These are phyloP conservation scores for Thereva unica DNA, from an alignment of 2,888 invertebrate species.

Conservation along the genomic window DNA sequence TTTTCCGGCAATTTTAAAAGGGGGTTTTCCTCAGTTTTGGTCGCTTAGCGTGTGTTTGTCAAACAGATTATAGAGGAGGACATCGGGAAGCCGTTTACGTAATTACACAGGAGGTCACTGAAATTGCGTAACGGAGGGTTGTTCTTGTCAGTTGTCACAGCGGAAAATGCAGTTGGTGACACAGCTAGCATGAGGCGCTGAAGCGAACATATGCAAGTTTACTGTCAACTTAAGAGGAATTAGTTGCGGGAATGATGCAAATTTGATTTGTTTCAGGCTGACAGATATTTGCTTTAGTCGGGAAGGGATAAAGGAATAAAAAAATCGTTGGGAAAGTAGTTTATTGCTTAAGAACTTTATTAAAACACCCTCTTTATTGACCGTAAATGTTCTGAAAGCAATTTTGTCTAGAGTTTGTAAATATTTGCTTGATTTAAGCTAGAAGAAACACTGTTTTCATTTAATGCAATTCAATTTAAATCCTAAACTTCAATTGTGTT, in stretches of 20 bases:
- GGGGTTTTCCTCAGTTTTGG: slow-evolving; percentile 2
- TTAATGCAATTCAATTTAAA: too few relatives aligned
- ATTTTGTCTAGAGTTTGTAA: too few relatives aligned
- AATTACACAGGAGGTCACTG: slow-evolving; percentile 10
- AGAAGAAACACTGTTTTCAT: too few relatives aligned
- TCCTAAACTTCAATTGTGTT: too few relatives aligned
- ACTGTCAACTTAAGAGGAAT: slow-evolving; percentile 6
- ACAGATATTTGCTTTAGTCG: background rate
- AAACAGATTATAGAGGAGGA: slow-evolving; percentile 16
- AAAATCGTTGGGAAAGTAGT: too few relatives aligned
- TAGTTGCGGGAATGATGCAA: background rate
- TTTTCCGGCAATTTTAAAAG: background rate
- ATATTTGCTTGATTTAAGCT: too few relatives aligned
- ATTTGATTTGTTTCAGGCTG: slow-evolving; percentile 6
- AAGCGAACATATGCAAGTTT: slow-evolving; percentile 15
- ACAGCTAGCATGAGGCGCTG: background rate
- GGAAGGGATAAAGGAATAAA: background rate
- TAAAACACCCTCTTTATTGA: too few relatives aligned
- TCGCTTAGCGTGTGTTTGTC: slow-evolving; percentile 15
- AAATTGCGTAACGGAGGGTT: background rate
- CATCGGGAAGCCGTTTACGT: slow-evolving; percentile 8
- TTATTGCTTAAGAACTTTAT: too few relatives aligned
- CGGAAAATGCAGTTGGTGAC: background rate
- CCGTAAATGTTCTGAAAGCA: too few relatives aligned
- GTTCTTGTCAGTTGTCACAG: background rate